Evolutionary conservation across 2,797 vertebrate genomes (phyloP).

Genomic region (Yasuhikotakia modesta): DNA sequence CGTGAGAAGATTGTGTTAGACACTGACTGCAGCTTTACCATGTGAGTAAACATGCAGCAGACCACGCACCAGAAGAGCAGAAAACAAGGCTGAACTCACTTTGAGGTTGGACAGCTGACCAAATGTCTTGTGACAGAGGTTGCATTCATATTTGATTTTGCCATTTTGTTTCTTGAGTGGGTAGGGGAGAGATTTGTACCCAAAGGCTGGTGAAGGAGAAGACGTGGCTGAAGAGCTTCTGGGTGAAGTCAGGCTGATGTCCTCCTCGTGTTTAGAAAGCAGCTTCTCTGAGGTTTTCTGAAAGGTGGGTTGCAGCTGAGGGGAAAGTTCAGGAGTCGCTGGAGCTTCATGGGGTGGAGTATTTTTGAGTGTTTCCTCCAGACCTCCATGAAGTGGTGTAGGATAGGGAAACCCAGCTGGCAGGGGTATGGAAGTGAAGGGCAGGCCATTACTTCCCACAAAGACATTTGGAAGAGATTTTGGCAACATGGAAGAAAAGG

Average conservation of each 20-base stretch:
- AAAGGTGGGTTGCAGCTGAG: constrained; percentile 60
- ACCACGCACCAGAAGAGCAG: no score
- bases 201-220: constrained; percentile 58
- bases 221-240: constrained; percentile 49
- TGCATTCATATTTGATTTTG: constrained; percentile 86
- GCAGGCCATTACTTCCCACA: constrained; percentile 62
- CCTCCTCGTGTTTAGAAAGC: constrained; percentile 68
- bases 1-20: no score
- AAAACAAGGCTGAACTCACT: constrained; percentile 67
- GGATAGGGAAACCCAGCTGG: constrained; percentile 65
- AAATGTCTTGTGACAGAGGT: constrained; percentile 84
- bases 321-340: constrained; percentile 74
- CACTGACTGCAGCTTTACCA: no score
- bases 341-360: constrained; percentile 68
- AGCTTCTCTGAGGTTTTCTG: constrained; percentile 56
- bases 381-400: constrained; percentile 59
- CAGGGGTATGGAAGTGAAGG: constrained; percentile 60
- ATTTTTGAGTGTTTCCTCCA: constrained; percentile 72
- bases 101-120: constrained; percentile 91
- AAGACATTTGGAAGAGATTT: constrained; percentile 67
- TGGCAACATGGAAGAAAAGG: constrained; percentile 65
- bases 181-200: constrained; percentile 76
- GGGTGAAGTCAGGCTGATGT: constrained; percentile 67
- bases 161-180: constrained; percentile 83
- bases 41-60: no score